Percentiles rank a stretch among this genome's conserved stretches.
These are phyloP conservation scores for Catonia carolina DNA, from an alignment of 2,888 invertebrate species.

Conservation along the genomic window DNA sequence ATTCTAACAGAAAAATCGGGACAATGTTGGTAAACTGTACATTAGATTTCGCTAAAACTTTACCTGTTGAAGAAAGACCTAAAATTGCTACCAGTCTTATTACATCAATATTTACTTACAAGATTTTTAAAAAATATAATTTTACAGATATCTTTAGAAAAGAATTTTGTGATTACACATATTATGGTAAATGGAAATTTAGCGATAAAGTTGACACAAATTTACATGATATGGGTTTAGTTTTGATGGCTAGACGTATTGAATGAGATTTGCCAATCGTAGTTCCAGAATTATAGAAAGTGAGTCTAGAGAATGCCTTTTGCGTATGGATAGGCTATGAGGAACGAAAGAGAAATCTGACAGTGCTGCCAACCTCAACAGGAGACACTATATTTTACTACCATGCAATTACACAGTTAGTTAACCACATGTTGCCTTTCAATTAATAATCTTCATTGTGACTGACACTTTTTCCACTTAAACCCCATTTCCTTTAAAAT, in stretches of 20 bases:
- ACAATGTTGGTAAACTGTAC: background rate
- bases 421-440: too few species aligned
- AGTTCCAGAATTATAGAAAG: too few species aligned
- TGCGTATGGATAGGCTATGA: too few species aligned
- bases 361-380: too few species aligned
- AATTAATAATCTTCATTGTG: too few species aligned
- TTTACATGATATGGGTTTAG: background rate
- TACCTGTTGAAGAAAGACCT: background rate
- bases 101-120: constrained; percentile 6
- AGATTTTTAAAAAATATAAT: background rate
- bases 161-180: background rate
- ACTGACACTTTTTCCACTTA: too few species aligned
- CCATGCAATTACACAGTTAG: too few species aligned
- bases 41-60: background rate
- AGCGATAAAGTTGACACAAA: constrained; percentile 3
- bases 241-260: background rate
- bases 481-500: too few species aligned
- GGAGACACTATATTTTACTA: too few species aligned
- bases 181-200: background rate
- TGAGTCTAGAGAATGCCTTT: too few species aligned
- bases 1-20: background rate
- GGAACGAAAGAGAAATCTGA: too few species aligned
- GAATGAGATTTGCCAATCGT: background rate
- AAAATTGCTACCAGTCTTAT: background rate
- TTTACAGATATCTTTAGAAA: background rate